Conservation (phyloP, 2,888 invertebrate species). For the Drosophila macrospina region DNA sequence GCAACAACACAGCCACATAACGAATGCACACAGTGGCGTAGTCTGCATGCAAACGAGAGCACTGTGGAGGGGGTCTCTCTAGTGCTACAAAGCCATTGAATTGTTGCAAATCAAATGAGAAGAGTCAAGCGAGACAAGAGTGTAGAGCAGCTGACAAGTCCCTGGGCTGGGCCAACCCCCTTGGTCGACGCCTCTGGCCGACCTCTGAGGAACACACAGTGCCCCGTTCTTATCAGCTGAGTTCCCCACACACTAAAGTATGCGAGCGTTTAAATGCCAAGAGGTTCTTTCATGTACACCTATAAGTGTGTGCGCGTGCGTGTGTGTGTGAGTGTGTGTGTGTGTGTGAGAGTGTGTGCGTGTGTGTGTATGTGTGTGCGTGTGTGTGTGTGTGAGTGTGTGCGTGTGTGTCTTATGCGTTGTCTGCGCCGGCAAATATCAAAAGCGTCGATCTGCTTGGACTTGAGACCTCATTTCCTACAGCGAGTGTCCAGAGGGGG, state of each 20-base stretch:
- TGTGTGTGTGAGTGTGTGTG: neutral
- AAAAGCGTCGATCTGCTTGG: slow-evolving; percentile 49
- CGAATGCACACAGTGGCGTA: slow-evolving; percentile 15
- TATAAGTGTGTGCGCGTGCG: neutral
- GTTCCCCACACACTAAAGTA: slow-evolving; percentile 4
- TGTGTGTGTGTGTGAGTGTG: neutral
- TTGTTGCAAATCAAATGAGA: no score
- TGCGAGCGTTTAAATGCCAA: slow-evolving; percentile 6
- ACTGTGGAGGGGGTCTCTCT: neutral
- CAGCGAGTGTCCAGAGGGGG: neutral
- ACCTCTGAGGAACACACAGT: slow-evolving; percentile 10
- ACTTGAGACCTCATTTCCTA: slow-evolving; percentile 35
- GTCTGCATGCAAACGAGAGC: neutral
- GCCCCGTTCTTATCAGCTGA: slow-evolving; percentile 41
- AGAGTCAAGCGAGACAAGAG: neutral
- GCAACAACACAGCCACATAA: slow-evolving; percentile 20
- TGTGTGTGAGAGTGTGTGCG: slow-evolving; percentile 1
- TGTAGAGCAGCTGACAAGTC: neutral
- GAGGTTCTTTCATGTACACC: slow-evolving; percentile 2
- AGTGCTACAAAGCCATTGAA: no score
- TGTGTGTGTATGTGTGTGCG: neutral
- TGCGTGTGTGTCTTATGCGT: slow-evolving; percentile 19
- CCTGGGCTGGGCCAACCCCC: neutral
- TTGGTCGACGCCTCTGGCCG: slow-evolving; percentile 28
- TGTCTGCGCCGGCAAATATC: slow-evolving; percentile 48